Evolutionary conservation across 2,888 invertebrate genomes (phyloP), one percentile per base, ranked within the genome.

Genomic region (Acronicta alni): DNA sequence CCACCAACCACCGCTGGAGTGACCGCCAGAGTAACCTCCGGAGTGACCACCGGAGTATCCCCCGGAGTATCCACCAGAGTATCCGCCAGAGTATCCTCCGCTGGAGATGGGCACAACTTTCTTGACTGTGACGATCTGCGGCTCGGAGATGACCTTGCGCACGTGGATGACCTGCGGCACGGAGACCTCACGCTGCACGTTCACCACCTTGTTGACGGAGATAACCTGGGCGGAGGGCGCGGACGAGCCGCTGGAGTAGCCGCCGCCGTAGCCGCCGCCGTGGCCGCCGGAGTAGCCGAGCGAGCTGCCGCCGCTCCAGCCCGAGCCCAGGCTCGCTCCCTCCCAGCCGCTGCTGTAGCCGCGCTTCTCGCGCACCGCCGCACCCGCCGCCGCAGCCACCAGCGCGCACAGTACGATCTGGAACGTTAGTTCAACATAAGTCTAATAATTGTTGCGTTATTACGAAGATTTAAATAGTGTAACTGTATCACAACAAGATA

Each of bases 91-190:
- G 30, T 55, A 60, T 30, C 70, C 67, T 3, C 69, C 65, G 4
- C 61, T 37, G 46, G 82, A 80, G 56, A 76, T 61, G 49, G 83
- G 73, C 47, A 81, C 77, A 15, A 86, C 73, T 70, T 85, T 80
- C 68, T 85, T 79, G 65, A 84, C 88, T 47, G 85, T 79, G 65
- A 91, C 82, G 59, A 87, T 84, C 70, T 86, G 86, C 41, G 86
- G 88, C 43, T 80, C 86, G 62, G 87, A 84, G 67, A 90, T 82
- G 20, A 85, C 77, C 72, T 84, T 89, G 61, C 78, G 85, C 30
- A 86, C 85, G 45, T 67, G 66, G 58, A 85, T 74, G 14, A 84
- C 81, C 58, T 83, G 80, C 0, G 86, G 86, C 42, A 85, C 84
- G 47, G 71, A 67, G 55, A 86, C 74, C 49, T 81, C 82, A 52